Evolutionary conservation across 1,140 invertebrate species (phyloP).

Genomic region (Triops cancriformis): DNA sequence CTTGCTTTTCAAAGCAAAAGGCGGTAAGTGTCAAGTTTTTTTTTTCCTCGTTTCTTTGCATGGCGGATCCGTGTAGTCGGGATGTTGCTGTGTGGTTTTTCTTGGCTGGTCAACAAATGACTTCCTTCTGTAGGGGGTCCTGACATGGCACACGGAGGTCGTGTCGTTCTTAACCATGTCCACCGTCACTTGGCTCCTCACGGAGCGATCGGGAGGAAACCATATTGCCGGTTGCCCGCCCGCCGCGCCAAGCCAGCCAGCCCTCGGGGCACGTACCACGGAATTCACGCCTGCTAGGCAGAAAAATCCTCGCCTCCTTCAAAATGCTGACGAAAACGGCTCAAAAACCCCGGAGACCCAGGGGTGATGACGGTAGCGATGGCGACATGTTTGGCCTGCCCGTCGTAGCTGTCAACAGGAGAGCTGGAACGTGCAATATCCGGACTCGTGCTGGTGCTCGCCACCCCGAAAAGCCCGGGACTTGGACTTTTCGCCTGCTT

Average conservation of each 20-base stretch:
- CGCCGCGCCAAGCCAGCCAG: neutral
- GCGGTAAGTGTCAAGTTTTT: neutral
- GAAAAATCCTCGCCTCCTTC: neutral
- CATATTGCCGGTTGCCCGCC: neutral
- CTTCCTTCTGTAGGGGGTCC: conserved; percentile 3
- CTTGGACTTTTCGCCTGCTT: neutral
- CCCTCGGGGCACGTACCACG: neutral
- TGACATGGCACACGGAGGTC: conserved; percentile 9
- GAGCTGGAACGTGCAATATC: conserved; percentile 12
- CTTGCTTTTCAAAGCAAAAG: neutral
- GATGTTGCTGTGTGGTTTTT: neutral
- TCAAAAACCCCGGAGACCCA: neutral
- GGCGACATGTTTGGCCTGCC: conserved; percentile 11
- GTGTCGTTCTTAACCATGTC: conserved; percentile 10
- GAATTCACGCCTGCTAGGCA: neutral
- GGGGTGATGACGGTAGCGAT: conserved; percentile 12
- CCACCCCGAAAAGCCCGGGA: neutral
- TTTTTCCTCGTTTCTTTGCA: neutral
- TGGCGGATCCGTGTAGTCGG: neutral
- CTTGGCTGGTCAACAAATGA: conserved; percentile 13
- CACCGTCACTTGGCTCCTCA: conserved; percentile 2
- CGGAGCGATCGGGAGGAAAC: neutral
- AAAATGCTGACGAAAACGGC: neutral
- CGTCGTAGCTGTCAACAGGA: conserved; percentile 9
- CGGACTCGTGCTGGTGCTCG: neutral